phyloP scores from a whole-genome alignment of 2,113 vertebrate species.

The Sinocyclocheilus grahami region DNA sequence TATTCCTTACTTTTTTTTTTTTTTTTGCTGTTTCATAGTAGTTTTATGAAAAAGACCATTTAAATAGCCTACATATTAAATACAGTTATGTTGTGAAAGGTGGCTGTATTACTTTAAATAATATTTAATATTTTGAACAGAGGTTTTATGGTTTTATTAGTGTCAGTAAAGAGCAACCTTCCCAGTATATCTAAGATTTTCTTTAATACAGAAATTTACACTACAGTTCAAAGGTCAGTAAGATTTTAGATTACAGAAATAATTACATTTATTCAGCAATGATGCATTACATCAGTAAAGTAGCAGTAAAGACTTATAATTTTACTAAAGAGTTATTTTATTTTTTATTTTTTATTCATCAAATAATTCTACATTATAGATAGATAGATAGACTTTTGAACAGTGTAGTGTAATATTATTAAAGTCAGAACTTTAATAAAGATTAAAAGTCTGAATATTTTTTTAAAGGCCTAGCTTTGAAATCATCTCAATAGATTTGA shows the following conservation, averaged over 20 bases:
- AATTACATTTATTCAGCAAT: not conserved
- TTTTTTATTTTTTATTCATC: not conserved
- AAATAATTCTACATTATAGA: not conserved
- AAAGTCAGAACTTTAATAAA: not conserved
- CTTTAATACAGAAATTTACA: not conserved
- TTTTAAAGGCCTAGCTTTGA: not conserved
- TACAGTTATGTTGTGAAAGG: not conserved
- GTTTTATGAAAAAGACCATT: not conserved
- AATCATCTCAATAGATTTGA: not conserved
- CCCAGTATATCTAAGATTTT: not conserved
- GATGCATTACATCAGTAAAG: not conserved
- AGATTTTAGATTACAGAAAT: not conserved
- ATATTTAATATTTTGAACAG: not conserved
- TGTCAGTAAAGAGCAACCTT: not conserved
- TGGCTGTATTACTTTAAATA: not conserved
- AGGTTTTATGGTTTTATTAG: not conserved
- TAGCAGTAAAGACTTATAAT: not conserved
- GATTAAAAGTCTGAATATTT: not conserved
- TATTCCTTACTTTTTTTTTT: not conserved
- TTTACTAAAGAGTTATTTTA: not conserved
- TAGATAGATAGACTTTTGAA: not conserved
- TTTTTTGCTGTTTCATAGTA: not conserved
- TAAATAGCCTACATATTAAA: not conserved
- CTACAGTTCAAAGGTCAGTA: not conserved
- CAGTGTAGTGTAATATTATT: not conserved